A percentile compares a stretch with the other conserved stretches of the same genome.
phyloP scores from a whole-genome alignment of 2,888 invertebrate genomes.

The Drosophila limbata region DNA sequence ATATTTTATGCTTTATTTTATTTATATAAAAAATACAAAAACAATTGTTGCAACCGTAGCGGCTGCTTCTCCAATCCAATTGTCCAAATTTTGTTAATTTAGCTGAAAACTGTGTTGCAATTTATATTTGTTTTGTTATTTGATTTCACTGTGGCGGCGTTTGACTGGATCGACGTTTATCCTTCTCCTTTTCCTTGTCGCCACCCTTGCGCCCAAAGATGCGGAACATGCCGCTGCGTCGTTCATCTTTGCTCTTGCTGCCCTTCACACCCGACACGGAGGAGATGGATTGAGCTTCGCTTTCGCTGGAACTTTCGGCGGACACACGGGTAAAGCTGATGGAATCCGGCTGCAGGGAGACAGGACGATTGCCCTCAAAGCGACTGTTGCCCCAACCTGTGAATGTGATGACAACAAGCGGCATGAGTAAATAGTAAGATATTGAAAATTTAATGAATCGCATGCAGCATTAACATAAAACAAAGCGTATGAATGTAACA shows the following conservation, averaged over 20 bases:
- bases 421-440: slow-evolving; percentile 15
- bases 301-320: slow-evolving; percentile 85
- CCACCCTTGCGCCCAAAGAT: slow-evolving; percentile 85
- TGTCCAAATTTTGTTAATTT: slow-evolving; percentile 40
- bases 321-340: slow-evolving; percentile 82
- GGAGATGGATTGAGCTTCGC: slow-evolving; percentile 85
- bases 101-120: slow-evolving; percentile 25
- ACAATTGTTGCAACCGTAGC: slow-evolving; percentile 50
- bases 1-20: slow-evolving; percentile 51
- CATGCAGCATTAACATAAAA: slow-evolving; percentile 58
- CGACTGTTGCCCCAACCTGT: slow-evolving; percentile 85
- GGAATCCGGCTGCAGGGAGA: slow-evolving; percentile 83
- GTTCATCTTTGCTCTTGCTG: slow-evolving; percentile 84
- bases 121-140: slow-evolving; percentile 8
- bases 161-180: slow-evolving; percentile 84
- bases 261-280: slow-evolving; percentile 84
- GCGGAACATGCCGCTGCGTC: slow-evolving; percentile 85
- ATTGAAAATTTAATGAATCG: slow-evolving; percentile 1
- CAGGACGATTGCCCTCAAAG: slow-evolving; percentile 84
- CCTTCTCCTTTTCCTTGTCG: slow-evolving; percentile 75
- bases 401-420: slow-evolving; percentile 5
- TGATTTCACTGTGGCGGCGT: slow-evolving; percentile 77
- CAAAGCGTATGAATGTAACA: slow-evolving; percentile 38
- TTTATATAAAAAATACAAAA: slow-evolving; percentile 74
- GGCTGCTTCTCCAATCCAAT: slow-evolving; percentile 33